A percentile compares a stretch with the other conserved stretches of the same genome.
These are phyloP conservation scores for Habrosyne pyritoides DNA, from an alignment of 2,888 invertebrate genomes.

Conservation along the genomic window DNA sequence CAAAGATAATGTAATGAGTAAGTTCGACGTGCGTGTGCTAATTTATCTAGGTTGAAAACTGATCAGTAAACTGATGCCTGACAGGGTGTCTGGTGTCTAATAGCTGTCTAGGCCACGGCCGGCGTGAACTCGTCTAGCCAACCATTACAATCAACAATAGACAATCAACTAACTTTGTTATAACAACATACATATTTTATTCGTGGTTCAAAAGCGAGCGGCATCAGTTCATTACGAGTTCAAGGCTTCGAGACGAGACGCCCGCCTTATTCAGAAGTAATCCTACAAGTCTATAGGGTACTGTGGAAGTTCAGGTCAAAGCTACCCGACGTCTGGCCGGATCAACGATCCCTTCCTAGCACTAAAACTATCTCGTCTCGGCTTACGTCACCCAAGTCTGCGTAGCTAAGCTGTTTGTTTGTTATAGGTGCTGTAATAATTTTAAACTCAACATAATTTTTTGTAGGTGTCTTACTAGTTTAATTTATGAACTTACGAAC, in stretches of 20 bases:
- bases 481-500: background rate
- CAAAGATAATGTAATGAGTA: background rate
- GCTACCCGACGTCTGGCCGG: slow-evolving; percentile 6
- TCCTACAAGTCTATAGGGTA: slow-evolving; percentile 5
- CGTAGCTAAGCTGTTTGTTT: background rate
- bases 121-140: slow-evolving; percentile 22
- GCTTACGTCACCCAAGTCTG: background rate
- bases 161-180: slow-evolving; percentile 51
- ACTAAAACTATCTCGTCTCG: background rate
- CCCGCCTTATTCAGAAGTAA: slow-evolving; percentile 25
- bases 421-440: background rate
- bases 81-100: background rate
- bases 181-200: slow-evolving; percentile 50
- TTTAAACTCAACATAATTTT: no score
- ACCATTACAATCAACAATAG: slow-evolving; percentile 44
- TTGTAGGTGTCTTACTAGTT: background rate
- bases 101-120: slow-evolving; percentile 25
- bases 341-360: slow-evolving; percentile 3
- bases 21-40: background rate
- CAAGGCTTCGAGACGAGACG: slow-evolving; percentile 53
- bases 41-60: background rate
- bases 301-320: slow-evolving; percentile 9
- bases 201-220: slow-evolving; percentile 49
- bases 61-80: background rate
- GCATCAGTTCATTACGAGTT: slow-evolving; percentile 55